These are phyloP conservation scores for Sitobion miscanthi DNA, from an alignment of 1,140 invertebrate species.

Conservation along the genomic window DNA sequence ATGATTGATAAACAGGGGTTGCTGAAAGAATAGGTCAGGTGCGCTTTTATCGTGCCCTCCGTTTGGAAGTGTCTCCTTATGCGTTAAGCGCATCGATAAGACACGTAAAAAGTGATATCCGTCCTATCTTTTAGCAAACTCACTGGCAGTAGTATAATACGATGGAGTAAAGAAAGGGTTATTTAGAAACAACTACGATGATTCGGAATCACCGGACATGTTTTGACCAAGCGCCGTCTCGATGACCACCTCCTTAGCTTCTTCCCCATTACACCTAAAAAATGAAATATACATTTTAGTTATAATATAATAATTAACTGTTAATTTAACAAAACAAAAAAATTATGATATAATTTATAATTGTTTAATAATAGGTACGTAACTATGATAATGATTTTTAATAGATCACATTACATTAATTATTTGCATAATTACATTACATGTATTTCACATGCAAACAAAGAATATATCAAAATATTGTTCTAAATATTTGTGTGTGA, in stretches of 20 bases:
- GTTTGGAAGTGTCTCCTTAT: not conserved
- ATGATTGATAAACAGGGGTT: conserved; percentile 29
- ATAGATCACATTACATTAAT: not conserved
- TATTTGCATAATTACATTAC: not conserved
- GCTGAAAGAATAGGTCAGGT: not conserved
- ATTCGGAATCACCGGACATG: conserved; percentile 11
- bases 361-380: not conserved
- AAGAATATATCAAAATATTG: not conserved
- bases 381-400: not conserved
- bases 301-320: not conserved
- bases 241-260: conserved; percentile 60
- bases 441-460: not conserved
- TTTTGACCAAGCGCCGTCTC: conserved; percentile 59
- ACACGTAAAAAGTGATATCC: not conserved
- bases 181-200: not conserved
- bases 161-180: not conserved
- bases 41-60: not conserved
- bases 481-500: not conserved
- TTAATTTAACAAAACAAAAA: not conserved
- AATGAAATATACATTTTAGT: not conserved
- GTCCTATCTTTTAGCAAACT: not conserved
- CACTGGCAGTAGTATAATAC: not conserved
- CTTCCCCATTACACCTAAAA: conserved; percentile 59
- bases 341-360: not conserved
- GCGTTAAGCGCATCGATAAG: not conserved